Percentiles rank a stretch among this genome's conserved stretches.
Evolutionary conservation across 2,113 vertebrate genomes (phyloP).

Genomic region (Catharus bicknelli): DNA sequence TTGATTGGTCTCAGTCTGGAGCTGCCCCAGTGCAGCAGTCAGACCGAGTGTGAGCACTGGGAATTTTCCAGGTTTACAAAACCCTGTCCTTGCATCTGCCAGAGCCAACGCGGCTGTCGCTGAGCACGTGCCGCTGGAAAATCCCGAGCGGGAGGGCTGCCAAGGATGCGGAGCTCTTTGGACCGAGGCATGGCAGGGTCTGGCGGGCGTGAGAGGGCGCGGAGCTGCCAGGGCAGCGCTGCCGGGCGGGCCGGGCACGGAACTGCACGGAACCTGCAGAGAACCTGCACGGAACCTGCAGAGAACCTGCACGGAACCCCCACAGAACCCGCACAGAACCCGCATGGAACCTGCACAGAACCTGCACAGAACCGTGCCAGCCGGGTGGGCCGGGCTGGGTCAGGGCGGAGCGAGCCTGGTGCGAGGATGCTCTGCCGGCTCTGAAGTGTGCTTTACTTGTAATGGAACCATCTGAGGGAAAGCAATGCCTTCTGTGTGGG

Average conservation of each 20-base stretch:
- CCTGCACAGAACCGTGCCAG: too few species aligned
- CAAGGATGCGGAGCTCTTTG: not conserved
- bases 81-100: conserved; percentile 29
- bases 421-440: too few species aligned
- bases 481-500: not conserved
- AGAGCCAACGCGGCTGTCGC: not conserved
- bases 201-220: not conserved
- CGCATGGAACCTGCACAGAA: too few species aligned
- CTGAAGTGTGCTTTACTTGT: too few species aligned
- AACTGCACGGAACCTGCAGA: too few species aligned
- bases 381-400: too few species aligned
- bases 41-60: not conserved
- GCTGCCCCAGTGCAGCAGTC: not conserved
- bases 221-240: not conserved
- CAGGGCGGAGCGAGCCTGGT: too few species aligned
- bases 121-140: conserved; percentile 55
- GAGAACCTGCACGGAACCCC: too few species aligned
- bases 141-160: conserved; percentile 20
- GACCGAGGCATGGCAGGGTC: not conserved
- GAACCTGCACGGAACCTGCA: too few species aligned
- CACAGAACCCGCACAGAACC: too few species aligned
- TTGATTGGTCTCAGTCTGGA: not conserved
- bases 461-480: too few species aligned
- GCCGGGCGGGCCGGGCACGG: not conserved
- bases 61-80: conserved; percentile 56